Evolutionary conservation across 2,888 invertebrate genomes (phyloP), one percentile per base, ranked within the genome.

Genomic region (Drosophila infuscata): DNA sequence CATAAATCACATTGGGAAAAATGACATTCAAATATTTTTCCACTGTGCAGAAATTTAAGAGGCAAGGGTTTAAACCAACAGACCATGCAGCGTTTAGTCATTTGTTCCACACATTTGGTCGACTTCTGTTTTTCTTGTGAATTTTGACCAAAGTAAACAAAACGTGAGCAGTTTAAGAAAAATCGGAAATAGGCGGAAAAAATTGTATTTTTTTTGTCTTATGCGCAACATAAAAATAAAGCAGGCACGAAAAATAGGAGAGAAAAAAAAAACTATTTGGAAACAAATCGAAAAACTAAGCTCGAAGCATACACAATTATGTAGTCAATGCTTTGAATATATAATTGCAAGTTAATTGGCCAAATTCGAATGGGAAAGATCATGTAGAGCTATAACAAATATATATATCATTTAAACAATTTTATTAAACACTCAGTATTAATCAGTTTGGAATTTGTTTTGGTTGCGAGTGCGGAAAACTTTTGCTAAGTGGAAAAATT

Each of bases 171-270:
- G 41, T 46, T 35, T 41, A 62, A 58, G 61, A 57, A 54, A 72
- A 73, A 62, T 73, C 88, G 83, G 73, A 85, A 82, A 82, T 69
- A 78, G 67, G 60, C 63, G 54, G 36, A 62, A 75, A 38, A 57
- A 48, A 20, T 58, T 49, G 25, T 67, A 52, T 72, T 70, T 25
- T 25, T 67, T 83, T 81, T 81, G 76, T 53, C 67, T 81, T 59
- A 65, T 72, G 58, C 53, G 58, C 49, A 67, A 57, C 71, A 68
- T 83, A 82, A 85, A 88, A 82, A 88, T 70, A 80, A 75, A 73
- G 41, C 29, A 53, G 53, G 46, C 33, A 43, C 70, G 33, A 11
- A 20, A 20, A 41, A 33, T 38, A 54, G 43, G 54, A 68, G 15
- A 9, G 20, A 9, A 61, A 69, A 30, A 38, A 33, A 48, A 49